Base-by-base conservation (phyloP, 2,113 vertebrate genomes). In the Indicator maculatus region DNA sequence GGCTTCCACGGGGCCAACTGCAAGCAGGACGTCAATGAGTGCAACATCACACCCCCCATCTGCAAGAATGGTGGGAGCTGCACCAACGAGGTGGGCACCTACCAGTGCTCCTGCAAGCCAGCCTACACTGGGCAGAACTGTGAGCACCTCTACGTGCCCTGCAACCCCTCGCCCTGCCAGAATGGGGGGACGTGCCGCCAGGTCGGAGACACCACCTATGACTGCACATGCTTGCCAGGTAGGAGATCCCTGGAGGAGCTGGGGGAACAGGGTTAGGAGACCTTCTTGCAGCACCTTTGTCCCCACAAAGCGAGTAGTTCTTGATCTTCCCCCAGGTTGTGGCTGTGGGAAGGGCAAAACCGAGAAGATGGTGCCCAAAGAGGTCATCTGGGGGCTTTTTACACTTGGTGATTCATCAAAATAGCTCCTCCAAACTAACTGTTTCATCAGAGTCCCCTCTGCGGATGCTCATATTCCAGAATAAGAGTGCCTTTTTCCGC, bases 181-280 rank as follows among this genome's bases (percentile, higher is more conserved):
- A 99, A 99, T 0, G 99, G 99, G 33, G 99, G 99, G 38, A 99
- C 99, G 67, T 99, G 99, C 97, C 98, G 98, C 63, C 99, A 99
- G 96, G 99, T 97, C 0, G 98, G 99, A 5, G 99, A 99, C 64
- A 98, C 98, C 77, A 98, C 97, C 93, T 99, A 99, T 0, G 99
- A 99, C 70, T 99, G 99, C 81, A 98, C 99, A 63, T 99, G 99
- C 82, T 98, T 99, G 85, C 99, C 99, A 98, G 99, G 99, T 99
- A 98, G 17, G 27, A 3, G 67, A 33, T 38, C 30, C 58, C 18
- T 9, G 55, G 0, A 2, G 0, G 1, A 30, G 19, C 7, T 20
- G 3, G 12, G n/a, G 55, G 28, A 12, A 11, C 0, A 1, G 28
- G 33, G 16, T 0, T 3, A 9, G 39, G 86, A 45, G 39, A 31